phyloP scores from a whole-genome alignment of 2,113 vertebrate species.

The Globicephala melas region DNA sequence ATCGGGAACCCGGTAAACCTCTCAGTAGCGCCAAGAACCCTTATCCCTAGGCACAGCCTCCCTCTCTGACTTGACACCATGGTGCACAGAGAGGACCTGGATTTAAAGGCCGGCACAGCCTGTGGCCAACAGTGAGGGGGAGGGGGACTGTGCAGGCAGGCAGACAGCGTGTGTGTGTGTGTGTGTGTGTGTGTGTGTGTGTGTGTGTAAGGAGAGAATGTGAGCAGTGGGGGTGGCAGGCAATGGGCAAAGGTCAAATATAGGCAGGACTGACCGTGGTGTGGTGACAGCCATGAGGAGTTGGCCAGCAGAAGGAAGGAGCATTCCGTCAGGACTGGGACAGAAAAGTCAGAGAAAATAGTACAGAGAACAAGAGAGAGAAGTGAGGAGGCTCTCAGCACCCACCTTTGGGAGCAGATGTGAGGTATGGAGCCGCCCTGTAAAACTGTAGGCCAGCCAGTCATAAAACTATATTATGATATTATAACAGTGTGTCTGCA shows the following conservation, averaged over 20 bases:
- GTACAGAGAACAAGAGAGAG: not conserved
- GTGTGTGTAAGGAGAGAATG: not conserved
- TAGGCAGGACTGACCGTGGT: conserved; percentile 9
- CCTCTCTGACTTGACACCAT: not conserved
- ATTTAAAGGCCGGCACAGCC: not conserved
- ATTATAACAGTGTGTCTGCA: not conserved
- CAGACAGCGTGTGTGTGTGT: not conserved
- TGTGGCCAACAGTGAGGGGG: not conserved
- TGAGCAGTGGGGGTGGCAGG: not conserved
- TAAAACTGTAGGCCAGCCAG: conserved; percentile 66
- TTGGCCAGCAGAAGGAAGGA: not conserved
- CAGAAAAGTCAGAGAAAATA: not conserved
- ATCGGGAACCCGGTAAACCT: not conserved
- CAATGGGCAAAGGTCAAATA: not conserved
- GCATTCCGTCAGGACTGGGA: rapidly evolving
- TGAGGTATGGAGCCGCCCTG: conserved; percentile 55
- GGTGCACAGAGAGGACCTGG: not conserved
- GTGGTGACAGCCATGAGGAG: not conserved
- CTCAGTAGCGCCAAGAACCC: not conserved
- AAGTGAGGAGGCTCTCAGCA: conserved; percentile 20
- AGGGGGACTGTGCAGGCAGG: not conserved
- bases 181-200: not conserved
- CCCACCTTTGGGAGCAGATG: conserved; percentile 60
- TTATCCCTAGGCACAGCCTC: not conserved
- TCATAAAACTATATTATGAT: conserved; percentile 50